These are phyloP conservation scores for Halocaridina rubra DNA, from an alignment of 2,888 invertebrate genomes.

Conservation along the genomic window DNA sequence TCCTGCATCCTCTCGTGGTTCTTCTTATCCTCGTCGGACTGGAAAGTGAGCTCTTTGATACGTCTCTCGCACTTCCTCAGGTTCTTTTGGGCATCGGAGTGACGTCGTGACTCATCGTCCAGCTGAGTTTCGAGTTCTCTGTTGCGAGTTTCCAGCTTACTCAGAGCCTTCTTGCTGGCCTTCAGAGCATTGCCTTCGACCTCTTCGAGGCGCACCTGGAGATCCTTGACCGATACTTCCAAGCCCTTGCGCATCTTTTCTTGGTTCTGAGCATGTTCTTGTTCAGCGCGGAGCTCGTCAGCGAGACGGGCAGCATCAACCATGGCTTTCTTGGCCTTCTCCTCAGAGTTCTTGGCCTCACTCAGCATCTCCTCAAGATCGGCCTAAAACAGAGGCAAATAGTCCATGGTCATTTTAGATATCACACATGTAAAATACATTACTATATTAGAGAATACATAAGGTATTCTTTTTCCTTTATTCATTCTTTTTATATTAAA, in stretches of 20 bases:
- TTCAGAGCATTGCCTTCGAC: constrained; percentile 35
- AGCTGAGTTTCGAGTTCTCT: constrained; percentile 65
- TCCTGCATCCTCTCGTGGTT: constrained; percentile 99
- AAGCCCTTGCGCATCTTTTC: constrained; percentile 72
- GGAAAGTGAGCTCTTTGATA: constrained; percentile 70
- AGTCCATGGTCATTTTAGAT: background rate
- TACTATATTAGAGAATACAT: background rate
- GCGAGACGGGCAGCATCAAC: constrained; percentile 80
- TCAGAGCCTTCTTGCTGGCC: constrained; percentile 36
- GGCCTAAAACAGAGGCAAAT: background rate
- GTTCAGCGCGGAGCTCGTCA: constrained; percentile 98
- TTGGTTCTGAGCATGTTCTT: constrained; percentile 85
- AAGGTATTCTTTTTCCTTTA: no score
- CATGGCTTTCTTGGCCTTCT: constrained; percentile 70
- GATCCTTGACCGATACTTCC: constrained; percentile 73
- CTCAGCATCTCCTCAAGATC: constrained; percentile 72
- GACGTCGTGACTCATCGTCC: constrained; percentile 73
- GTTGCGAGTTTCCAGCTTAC: constrained; percentile 31
- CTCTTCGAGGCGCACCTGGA: constrained; percentile 69
- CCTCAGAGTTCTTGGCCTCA: constrained; percentile 72
- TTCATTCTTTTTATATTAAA: no score
- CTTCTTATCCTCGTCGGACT: constrained; percentile 98
- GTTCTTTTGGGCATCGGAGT: constrained; percentile 73
- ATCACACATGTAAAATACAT: background rate
- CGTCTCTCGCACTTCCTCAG: constrained; percentile 72